Percentiles rank a stretch among this genome's conserved stretches.
These are phyloP conservation scores for Nemurella pictetii DNA, from an alignment of 2,888 invertebrate species.

Conservation along the genomic window DNA sequence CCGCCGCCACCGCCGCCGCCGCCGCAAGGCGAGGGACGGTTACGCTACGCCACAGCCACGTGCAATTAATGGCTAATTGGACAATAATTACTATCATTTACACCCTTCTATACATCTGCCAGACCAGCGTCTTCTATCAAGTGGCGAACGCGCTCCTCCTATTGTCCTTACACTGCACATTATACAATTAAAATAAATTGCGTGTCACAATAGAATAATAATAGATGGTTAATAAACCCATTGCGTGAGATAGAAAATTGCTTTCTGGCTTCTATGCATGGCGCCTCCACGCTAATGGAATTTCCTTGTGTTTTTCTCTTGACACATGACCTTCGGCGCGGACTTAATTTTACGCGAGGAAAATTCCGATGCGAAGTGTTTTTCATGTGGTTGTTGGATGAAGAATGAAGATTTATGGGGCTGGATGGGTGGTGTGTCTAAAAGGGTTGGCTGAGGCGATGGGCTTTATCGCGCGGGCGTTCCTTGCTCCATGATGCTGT, in stretches of 20 bases:
- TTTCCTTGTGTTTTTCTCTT: not conserved
- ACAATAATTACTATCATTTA: slow-evolving; percentile 33
- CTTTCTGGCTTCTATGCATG: not conserved
- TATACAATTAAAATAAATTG: not conserved
- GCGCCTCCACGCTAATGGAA: not conserved
- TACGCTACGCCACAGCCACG: slow-evolving; percentile 16
- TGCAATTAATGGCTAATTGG: slow-evolving; percentile 38
- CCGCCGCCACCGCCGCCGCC: not conserved
- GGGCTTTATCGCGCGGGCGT: not conserved
- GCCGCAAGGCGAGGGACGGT: not conserved
- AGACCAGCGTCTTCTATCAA: not conserved
- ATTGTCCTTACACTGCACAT: not conserved
- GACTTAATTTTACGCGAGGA: not conserved
- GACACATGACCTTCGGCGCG: not conserved
- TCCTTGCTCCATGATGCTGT: not conserved
- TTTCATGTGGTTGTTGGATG: slow-evolving; percentile 3
- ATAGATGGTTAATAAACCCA: not conserved
- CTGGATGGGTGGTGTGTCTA: not conserved
- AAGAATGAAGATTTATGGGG: slow-evolving; percentile 29
- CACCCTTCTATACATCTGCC: not conserved
- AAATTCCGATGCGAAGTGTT: not conserved
- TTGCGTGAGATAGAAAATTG: too few species aligned
- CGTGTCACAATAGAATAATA: not conserved
- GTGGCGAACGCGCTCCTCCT: not conserved
- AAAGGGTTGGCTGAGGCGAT: not conserved